A percentile compares a stretch with the other conserved stretches of the same genome.
Evolutionary conservation across 1,140 invertebrate species (phyloP).

Genomic region (Micrasema minimum): DNA sequence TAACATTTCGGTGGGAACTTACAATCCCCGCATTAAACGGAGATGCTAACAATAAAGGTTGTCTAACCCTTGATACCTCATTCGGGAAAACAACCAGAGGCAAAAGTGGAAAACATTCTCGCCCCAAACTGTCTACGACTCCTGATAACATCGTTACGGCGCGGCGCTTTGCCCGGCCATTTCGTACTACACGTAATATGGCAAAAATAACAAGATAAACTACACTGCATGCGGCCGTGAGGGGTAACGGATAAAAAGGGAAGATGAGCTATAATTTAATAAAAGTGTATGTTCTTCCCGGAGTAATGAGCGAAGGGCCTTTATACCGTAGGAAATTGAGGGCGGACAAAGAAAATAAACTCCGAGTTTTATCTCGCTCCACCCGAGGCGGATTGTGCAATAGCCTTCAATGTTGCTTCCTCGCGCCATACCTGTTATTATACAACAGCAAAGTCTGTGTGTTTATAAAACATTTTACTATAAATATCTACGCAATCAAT

Average conservation of each 20-base stretch:
- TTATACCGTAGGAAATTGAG: conserved; percentile 30
- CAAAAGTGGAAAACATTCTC: conserved; percentile 8
- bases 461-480: too few relatives aligned
- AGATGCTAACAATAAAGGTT: too few relatives aligned
- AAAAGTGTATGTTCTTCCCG: conserved; percentile 49
- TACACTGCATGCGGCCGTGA: conserved; percentile 22
- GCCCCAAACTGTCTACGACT: conserved; percentile 28
- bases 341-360: conserved; percentile 35
- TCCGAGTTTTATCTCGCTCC: conserved; percentile 40
- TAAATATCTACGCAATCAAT: too few relatives aligned
- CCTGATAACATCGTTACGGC: conserved; percentile 50
- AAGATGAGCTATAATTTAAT: conserved; percentile 52
- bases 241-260: conserved; percentile 46
- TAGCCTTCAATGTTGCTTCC: conserved; percentile 17
- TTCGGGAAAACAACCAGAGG: background rate
- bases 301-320: conserved; percentile 44
- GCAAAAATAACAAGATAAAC: conserved; percentile 49
- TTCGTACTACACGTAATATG: conserved; percentile 48
- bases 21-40: too few relatives aligned
- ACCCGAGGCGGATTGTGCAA: conserved; percentile 19
- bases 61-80: conserved; percentile 14
- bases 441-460: too few relatives aligned
- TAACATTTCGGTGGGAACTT: too few relatives aligned
- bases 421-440: conserved; percentile 3
- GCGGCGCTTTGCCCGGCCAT: conserved; percentile 40